phyloP scores from a whole-genome alignment of 1,140 invertebrate species.

The Drosophila bifasciata region DNA sequence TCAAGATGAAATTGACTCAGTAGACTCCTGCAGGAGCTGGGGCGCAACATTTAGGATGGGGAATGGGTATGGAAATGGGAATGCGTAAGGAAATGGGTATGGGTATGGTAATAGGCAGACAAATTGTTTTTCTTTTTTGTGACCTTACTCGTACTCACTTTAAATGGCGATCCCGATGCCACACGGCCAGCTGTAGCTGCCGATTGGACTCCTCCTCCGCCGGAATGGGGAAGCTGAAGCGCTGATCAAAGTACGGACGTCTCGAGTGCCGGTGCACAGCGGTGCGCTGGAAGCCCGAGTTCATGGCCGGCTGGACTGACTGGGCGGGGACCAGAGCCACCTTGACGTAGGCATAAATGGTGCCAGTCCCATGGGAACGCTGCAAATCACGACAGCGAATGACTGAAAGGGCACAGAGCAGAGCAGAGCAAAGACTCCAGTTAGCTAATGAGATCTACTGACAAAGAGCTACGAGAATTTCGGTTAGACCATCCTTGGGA shows the following conservation, averaged over 20 bases:
- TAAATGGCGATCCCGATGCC: constrained; percentile 85
- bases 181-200: constrained; percentile 84
- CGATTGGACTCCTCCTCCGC: constrained; percentile 35
- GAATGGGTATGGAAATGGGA: not conserved
- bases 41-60: constrained; percentile 3
- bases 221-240: constrained; percentile 80
- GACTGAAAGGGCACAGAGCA: constrained; percentile 67
- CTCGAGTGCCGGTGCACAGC: constrained; percentile 85
- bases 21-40: not conserved
- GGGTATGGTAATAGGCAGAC: not conserved
- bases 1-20: no score
- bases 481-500: no score
- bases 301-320: constrained; percentile 9
- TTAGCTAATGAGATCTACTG: no score
- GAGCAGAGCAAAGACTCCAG: not conserved
- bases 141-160: constrained; percentile 85
- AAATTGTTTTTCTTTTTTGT: constrained; percentile 9
- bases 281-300: constrained; percentile 83
- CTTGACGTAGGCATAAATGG: constrained; percentile 85
- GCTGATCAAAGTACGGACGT: constrained; percentile 85
- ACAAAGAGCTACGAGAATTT: no score
- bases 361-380: constrained; percentile 75
- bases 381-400: constrained; percentile 84
- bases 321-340: constrained; percentile 55
- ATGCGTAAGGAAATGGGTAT: not conserved